phyloP scores from a whole-genome alignment of 1,140 invertebrate species.

The Drosophila rufa region DNA sequence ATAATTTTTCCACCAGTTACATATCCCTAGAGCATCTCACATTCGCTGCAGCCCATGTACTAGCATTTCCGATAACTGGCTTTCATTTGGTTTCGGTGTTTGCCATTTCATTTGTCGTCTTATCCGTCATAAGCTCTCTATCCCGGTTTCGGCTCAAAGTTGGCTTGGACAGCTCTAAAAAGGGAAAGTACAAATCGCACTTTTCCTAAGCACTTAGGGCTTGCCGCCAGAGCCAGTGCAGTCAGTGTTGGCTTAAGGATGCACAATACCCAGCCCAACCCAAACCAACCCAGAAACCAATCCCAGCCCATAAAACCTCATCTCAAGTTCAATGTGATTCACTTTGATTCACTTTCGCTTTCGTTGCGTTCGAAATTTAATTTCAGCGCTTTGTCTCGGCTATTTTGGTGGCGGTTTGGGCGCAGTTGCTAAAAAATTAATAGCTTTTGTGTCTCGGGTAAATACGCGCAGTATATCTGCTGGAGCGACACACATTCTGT shows the following conservation, averaged over 20 bases:
- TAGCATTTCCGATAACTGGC: slow-evolving; percentile 16
- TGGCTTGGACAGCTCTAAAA: slow-evolving; percentile 45
- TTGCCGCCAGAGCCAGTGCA: slow-evolving; percentile 20
- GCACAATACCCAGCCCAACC: slow-evolving; percentile 19
- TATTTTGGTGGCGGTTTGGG: slow-evolving; percentile 20
- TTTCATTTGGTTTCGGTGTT: slow-evolving; percentile 40
- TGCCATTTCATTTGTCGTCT: slow-evolving; percentile 54
- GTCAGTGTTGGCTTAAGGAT: slow-evolving; percentile 54
- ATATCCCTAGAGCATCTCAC: slow-evolving; percentile 20
- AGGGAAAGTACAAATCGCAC: slow-evolving; percentile 76
- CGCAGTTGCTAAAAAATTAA: slow-evolving; percentile 74
- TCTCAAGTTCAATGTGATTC: slow-evolving; percentile 52
- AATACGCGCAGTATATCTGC: slow-evolving; percentile 52
- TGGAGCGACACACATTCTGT: slow-evolving; percentile 66
- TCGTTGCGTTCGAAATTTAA: slow-evolving; percentile 56
- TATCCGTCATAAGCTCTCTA: slow-evolving; percentile 47
- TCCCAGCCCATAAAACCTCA: slow-evolving; percentile 31
- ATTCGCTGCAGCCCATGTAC: slow-evolving; percentile 7
- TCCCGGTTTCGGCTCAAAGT: slow-evolving; percentile 9
- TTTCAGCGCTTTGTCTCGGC: slow-evolving; percentile 49
- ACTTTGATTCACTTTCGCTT: slow-evolving; percentile 69
- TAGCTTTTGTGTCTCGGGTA: slow-evolving; percentile 71
- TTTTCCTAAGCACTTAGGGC: slow-evolving; percentile 60
- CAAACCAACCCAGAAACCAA: slow-evolving; percentile 20
- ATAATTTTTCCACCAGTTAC: too few relatives aligned